phyloP scores from a whole-genome alignment of 2,888 invertebrate genomes.

The Tetropium fuscum region DNA sequence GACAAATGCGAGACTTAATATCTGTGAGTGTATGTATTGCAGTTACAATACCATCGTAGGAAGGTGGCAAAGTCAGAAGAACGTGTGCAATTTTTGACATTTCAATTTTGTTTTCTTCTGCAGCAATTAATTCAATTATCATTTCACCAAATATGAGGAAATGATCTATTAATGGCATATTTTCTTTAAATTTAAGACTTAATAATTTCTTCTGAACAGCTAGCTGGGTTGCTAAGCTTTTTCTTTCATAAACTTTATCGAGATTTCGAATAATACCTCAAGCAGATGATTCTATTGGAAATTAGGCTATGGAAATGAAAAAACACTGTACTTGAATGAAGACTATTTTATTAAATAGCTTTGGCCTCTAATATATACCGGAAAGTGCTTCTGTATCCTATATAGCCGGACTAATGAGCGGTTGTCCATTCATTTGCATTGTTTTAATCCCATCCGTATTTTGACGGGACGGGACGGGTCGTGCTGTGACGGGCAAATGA shows the following conservation, averaged over 20 bases:
- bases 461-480: too few relatives aligned
- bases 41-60: constrained; percentile 5
- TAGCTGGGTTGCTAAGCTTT: constrained; percentile 4
- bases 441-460: too few relatives aligned
- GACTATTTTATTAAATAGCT: too few relatives aligned
- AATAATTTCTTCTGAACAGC: constrained; percentile 3
- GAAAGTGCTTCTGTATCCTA: too few relatives aligned
- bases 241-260: background rate
- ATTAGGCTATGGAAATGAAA: too few relatives aligned
- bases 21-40: constrained; percentile 3
- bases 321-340: too few relatives aligned
- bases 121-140: constrained; percentile 6
- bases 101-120: background rate
- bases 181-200: background rate
- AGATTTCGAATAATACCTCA: background rate
- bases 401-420: too few relatives aligned
- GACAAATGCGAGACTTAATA: background rate
- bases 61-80: constrained; percentile 2
- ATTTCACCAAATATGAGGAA: background rate
- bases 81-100: constrained; percentile 5
- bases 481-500: too few relatives aligned
- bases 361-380: too few relatives aligned
- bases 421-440: too few relatives aligned
- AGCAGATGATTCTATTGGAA: too few relatives aligned
- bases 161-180: constrained; percentile 10